Evolutionary conservation across 37 sponge, comb jelly and placozoan species (phyloP).

Genomic region (Theonella swinhoei): DNA sequence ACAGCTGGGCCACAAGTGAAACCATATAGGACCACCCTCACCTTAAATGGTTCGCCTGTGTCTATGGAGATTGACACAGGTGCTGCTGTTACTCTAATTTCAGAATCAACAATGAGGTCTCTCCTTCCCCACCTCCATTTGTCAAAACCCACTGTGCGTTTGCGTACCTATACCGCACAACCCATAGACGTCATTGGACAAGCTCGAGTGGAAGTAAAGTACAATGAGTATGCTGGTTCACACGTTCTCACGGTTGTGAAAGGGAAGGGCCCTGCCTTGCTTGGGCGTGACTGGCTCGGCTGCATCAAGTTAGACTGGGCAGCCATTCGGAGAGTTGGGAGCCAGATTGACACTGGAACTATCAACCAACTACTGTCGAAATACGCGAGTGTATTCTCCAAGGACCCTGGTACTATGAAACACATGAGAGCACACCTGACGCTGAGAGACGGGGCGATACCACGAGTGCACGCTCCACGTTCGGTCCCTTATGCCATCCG

Average conservation of each 20-base stretch:
- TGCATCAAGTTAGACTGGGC: conserved; percentile 21
- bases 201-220: not conserved
- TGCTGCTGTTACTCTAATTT: conserved; percentile 27
- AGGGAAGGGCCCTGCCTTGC: conserved; percentile 28
- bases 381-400: conserved; percentile 22
- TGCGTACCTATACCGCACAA: too few relatives aligned
- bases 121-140: conserved; percentile 18
- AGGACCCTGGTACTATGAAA: conserved; percentile 12
- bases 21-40: not conserved
- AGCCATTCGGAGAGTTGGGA: conserved; percentile 3
- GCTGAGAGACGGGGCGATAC: not conserved
- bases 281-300: conserved; percentile 38
- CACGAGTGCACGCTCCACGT: not conserved
- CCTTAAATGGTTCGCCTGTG: not conserved
- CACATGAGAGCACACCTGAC: not conserved
- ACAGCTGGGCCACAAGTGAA: not conserved
- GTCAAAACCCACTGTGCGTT: too few relatives aligned
- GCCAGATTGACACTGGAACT: not conserved
- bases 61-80: conserved; percentile 36
- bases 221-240: conserved; percentile 3
- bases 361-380: not conserved
- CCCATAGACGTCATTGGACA: too few relatives aligned
- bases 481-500: not conserved
- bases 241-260: conserved; percentile 13
- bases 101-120: not conserved